A percentile compares a stretch with the other conserved stretches of the same genome.
phyloP scores from a whole-genome alignment of 2,888 invertebrate genomes.

The Macrophya alboannulata region DNA sequence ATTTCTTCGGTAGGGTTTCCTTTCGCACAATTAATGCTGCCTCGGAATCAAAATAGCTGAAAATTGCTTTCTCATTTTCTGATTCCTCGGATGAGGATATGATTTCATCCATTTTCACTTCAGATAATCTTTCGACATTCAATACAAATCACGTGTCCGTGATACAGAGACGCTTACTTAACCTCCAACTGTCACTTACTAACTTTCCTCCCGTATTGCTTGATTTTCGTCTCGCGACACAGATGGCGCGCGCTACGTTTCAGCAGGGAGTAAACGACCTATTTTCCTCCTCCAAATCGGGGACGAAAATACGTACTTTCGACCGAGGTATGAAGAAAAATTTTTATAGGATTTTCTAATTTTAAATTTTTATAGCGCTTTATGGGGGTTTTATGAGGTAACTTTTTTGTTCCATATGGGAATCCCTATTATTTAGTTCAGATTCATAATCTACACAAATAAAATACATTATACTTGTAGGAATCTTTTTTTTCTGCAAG shows the following conservation, averaged over 20 bases:
- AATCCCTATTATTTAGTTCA: too few relatives aligned
- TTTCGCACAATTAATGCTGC: slow-evolving; percentile 46
- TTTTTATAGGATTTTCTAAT: too few relatives aligned
- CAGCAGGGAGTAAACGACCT: not conserved
- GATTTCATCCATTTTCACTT: too few relatives aligned
- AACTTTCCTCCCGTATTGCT: not conserved
- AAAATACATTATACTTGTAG: too few relatives aligned
- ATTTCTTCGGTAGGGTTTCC: slow-evolving; percentile 56
- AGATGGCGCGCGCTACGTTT: not conserved
- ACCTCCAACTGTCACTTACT: not conserved
- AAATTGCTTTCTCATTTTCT: slow-evolving; percentile 51
- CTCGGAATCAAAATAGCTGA: slow-evolving; percentile 52
- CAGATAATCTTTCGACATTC: too few relatives aligned
- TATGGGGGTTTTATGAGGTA: too few relatives aligned
- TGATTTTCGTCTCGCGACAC: not conserved
- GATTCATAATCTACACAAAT: too few relatives aligned
- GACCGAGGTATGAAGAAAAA: not conserved
- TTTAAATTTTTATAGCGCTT: too few relatives aligned
- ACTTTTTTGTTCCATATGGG: too few relatives aligned
- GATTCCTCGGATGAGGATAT: slow-evolving; percentile 31
- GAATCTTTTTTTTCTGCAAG: too few relatives aligned
- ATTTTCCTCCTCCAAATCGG: not conserved
- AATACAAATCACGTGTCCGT: too few relatives aligned
- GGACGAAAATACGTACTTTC: not conserved
- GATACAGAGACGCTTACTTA: too few relatives aligned